Conservation (phyloP, 1,140 invertebrate species). For the Phenacoccus solenopsis region DNA sequence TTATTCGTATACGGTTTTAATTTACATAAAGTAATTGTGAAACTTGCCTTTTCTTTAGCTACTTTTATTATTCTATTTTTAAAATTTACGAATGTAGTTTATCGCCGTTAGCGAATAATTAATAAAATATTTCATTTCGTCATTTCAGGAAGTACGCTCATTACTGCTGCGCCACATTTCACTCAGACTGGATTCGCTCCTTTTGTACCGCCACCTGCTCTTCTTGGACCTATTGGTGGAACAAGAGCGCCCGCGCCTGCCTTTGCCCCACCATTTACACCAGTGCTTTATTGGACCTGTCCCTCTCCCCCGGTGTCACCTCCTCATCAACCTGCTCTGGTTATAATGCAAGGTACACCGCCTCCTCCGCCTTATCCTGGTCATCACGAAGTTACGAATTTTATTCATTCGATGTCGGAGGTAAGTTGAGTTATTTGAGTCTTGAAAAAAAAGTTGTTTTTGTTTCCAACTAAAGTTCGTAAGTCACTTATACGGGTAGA, state of each 20-base stretch:
- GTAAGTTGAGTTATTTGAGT: conserved; percentile 16
- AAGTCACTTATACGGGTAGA: neutral
- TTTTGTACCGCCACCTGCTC: conserved; percentile 17
- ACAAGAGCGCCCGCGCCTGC: neutral
- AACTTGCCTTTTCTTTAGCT: too few relatives aligned
- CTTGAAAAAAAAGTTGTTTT: neutral
- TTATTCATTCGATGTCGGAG: conserved; percentile 23
- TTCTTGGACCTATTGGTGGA: conserved; percentile 14
- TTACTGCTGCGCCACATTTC: neutral
- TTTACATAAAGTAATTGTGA: too few relatives aligned
- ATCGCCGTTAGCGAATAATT: neutral
- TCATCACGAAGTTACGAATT: conserved; percentile 20
- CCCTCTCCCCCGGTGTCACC: conserved; percentile 24
- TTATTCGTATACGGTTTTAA: too few relatives aligned
- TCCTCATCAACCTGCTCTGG: conserved; percentile 21
- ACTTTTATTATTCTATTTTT: neutral
- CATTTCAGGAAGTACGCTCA: neutral
- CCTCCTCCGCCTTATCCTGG: conserved; percentile 20
- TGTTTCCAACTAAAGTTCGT: neutral
- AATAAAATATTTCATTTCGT: neutral
- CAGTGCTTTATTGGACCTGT: conserved; percentile 22
- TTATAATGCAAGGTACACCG: conserved; percentile 24
- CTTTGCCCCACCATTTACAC: conserved; percentile 19
- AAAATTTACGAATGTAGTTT: neutral
- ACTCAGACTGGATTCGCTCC: conserved; percentile 10